Base-by-base conservation (phyloP, 2,888 invertebrate genomes). In the Leucania comma region DNA sequence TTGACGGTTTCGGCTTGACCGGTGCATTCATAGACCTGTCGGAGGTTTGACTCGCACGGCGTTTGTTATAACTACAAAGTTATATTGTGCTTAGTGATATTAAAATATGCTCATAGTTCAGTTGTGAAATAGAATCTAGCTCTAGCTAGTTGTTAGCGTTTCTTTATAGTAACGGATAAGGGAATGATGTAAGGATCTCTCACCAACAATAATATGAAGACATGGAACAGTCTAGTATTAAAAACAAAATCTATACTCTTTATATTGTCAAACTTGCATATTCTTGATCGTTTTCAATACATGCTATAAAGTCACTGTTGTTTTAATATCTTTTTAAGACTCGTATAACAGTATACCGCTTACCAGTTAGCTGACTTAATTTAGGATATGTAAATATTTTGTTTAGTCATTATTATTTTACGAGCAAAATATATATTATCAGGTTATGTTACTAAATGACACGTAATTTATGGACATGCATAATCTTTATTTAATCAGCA, bases 81-180 rank as follows among this genome's bases (percentile, higher is more conserved):
- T 92, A 90, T 91, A 91, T 91, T 92, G 90, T 91, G 95, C 94
- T 95, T 95, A 95, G 95, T 94, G 93, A 94, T 95, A 94, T 90
- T 90, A 89, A 92, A 88, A 86, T 92, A 93, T 92, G 95, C 95
- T 95, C 95, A 95, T 95, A 95, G 95, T 85, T 93, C 93, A 92
- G 93, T 94, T 93, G 94, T 94, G 95, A 93, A 92, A 92, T 95
- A 95, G 93, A 91, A 88, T 90, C 93, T 94, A 94, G 93, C 91
- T 81, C 86, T 95, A 95, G 94, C 94, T 94, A 94, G 94, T 88
- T 90, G 88, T 91, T 94, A 94, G 93, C 86, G 86, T 91, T 91
- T 90, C 89, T 89, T 88, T 87, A 81, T 89, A 67, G 78, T 78
- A 84, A 84, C 76, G 76, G 69, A 74, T 80, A 85, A 88, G 88